Evolutionary conservation across 2,888 invertebrate genomes (phyloP).

Genomic region (Cepaea hortensis): DNA sequence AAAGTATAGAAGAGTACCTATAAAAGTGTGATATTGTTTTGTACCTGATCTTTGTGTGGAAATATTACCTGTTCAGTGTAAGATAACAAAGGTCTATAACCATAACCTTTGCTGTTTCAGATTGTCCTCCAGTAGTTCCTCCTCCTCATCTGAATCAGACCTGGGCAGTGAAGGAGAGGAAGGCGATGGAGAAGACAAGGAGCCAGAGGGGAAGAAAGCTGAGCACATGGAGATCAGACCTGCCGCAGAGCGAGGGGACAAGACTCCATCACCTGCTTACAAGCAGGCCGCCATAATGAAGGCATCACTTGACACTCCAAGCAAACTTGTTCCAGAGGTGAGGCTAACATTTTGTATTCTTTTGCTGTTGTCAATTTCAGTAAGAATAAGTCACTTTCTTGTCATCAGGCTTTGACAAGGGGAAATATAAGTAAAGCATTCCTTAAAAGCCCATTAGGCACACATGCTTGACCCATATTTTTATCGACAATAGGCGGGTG

Average conservation of each 20-base stretch:
- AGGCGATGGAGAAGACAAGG: neutral
- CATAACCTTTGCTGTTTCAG: neutral
- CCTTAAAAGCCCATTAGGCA: too few species aligned
- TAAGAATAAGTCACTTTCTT: too few species aligned
- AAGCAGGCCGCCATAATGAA: neutral
- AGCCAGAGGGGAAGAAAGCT: neutral
- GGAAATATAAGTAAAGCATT: too few species aligned
- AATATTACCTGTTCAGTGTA: too few species aligned
- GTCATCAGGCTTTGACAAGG: too few species aligned
- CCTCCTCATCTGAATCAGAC: conserved; percentile 16
- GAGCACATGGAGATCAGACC: neutral
- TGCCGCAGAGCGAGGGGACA: conserved; percentile 23
- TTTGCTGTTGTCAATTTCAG: neutral
- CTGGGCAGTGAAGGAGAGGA: conserved; percentile 19
- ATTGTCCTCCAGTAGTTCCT: conserved; percentile 35
- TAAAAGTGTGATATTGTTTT: too few species aligned
- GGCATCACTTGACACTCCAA: conserved; percentile 29
- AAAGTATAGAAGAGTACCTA: too few species aligned
- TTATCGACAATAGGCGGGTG: too few species aligned
- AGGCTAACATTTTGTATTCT: neutral
- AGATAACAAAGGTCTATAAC: too few species aligned
- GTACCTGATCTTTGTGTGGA: too few species aligned
- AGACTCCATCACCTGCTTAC: conserved; percentile 37
- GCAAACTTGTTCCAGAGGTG: conserved; percentile 30
- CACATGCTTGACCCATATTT: too few species aligned